These are phyloP conservation scores for Phodopus roborovskii DNA, from an alignment of 2,113 vertebrate genomes.

Conservation along the genomic window DNA sequence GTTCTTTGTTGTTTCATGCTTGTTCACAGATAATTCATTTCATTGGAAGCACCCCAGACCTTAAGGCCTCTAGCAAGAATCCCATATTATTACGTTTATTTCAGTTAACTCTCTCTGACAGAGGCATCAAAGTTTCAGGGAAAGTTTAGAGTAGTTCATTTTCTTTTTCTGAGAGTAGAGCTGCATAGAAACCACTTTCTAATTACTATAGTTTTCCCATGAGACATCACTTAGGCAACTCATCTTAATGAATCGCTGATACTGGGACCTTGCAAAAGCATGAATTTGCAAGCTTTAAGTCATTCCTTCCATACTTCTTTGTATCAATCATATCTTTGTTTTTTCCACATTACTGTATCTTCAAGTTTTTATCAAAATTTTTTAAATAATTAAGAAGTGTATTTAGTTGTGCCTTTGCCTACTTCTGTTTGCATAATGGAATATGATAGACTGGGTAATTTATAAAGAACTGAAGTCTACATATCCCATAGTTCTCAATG, in stretches of 20 bases:
- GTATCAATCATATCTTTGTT: neutral
- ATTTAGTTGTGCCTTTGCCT: neutral
- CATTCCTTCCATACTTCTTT: neutral
- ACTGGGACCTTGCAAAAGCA: neutral
- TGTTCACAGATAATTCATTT: neutral
- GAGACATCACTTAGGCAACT: neutral
- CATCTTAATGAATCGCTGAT: neutral
- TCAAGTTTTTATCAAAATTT: slow-evolving; percentile 13
- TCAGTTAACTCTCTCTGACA: neutral
- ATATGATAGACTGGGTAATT: neutral
- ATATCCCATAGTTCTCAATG: neutral
- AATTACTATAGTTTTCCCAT: neutral
- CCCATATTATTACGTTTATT: neutral
- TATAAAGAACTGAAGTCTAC: neutral
- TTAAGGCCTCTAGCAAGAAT: neutral
- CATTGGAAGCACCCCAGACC: neutral
- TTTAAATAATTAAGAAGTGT: neutral
- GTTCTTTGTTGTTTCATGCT: neutral
- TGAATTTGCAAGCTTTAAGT: neutral
- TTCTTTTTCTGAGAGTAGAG: slow-evolving; percentile 39
- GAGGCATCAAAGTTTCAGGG: neutral
- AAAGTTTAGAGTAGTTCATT: neutral
- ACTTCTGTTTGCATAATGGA: neutral
- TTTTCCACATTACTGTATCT: slow-evolving; percentile 6
- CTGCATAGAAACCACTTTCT: neutral